phyloP scores from a whole-genome alignment of 2,797 vertebrate genomes.

The Alcedo quadribrachys region DNA sequence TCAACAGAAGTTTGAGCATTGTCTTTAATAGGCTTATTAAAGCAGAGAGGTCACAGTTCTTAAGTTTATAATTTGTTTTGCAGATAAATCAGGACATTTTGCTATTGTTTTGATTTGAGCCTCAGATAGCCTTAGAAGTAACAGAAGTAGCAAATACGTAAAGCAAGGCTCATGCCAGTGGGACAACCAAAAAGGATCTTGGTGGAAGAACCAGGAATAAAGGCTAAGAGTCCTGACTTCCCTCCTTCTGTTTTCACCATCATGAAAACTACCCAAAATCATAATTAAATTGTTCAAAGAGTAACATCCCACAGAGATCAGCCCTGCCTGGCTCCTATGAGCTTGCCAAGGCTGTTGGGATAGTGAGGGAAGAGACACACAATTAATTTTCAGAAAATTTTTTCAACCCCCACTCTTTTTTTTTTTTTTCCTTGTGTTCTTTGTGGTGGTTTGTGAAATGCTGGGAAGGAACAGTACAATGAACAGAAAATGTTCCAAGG shows the following conservation, averaged over 20 bases:
- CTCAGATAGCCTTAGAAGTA: background rate
- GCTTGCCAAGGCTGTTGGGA: slow-evolving; percentile 17
- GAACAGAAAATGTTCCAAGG: slow-evolving; percentile 41
- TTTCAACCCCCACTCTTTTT: background rate
- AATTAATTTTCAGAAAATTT: slow-evolving; percentile 17
- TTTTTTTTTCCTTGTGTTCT: background rate
- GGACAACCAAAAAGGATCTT: background rate
- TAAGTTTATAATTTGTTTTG: background rate
- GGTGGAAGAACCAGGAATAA: background rate
- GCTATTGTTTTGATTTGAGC: background rate
- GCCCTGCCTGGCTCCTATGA: background rate
- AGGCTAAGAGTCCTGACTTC: background rate
- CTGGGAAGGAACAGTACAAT: slow-evolving; percentile 26
- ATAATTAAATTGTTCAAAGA: background rate
- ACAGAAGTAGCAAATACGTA: background rate
- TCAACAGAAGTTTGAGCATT: background rate
- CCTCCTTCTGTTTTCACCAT: background rate
- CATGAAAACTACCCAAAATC: background rate
- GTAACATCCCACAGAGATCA: slow-evolving; percentile 31
- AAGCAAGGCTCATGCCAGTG: background rate
- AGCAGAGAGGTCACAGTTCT: background rate
- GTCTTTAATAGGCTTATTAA: background rate
- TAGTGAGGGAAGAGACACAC: background rate
- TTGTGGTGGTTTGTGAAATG: slow-evolving; percentile 62
- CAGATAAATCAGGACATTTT: background rate